These are phyloP conservation scores for Dasysyrphus albostriatus DNA, from an alignment of 2,888 invertebrate genomes.

Conservation along the genomic window DNA sequence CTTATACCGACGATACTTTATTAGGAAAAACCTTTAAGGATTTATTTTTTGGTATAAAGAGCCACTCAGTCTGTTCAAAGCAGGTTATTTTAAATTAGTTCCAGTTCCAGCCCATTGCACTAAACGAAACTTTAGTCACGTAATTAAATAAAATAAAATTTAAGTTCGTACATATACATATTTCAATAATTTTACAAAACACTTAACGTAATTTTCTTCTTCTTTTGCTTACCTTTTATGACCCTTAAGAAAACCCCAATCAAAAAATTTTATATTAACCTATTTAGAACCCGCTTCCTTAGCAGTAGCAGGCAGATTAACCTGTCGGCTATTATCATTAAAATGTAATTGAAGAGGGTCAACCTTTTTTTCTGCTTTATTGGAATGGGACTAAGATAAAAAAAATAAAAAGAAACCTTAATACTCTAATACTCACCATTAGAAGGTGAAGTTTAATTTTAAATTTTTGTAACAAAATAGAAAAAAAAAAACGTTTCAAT, in stretches of 20 bases:
- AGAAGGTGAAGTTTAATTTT: not conserved
- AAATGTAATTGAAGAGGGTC: constrained; percentile 70
- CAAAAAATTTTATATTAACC: constrained; percentile 50
- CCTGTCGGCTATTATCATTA: constrained; percentile 65
- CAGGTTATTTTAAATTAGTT: too few species aligned
- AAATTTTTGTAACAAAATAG: not conserved
- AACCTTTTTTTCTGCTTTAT: constrained; percentile 39
- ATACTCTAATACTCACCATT: not conserved
- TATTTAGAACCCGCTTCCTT: constrained; percentile 4
- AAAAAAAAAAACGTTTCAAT: not conserved
- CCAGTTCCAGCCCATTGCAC: too few species aligned
- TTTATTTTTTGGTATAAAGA: too few species aligned
- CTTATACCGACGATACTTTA: too few species aligned
- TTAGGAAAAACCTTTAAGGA: too few species aligned
- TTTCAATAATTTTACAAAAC: constrained; percentile 60
- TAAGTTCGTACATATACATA: not conserved
- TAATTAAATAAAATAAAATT: not conserved
- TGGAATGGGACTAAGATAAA: constrained; percentile 29
- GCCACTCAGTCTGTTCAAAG: too few species aligned
- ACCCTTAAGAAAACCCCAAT: constrained; percentile 21
- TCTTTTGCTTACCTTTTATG: constrained; percentile 1
- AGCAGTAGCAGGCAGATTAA: constrained; percentile 20
- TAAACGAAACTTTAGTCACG: too few species aligned
- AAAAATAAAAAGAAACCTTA: constrained; percentile 16
- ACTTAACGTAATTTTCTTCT: constrained; percentile 72